Conservation (phyloP, 2,797 vertebrate genomes). For the Antrozous pallidus region DNA sequence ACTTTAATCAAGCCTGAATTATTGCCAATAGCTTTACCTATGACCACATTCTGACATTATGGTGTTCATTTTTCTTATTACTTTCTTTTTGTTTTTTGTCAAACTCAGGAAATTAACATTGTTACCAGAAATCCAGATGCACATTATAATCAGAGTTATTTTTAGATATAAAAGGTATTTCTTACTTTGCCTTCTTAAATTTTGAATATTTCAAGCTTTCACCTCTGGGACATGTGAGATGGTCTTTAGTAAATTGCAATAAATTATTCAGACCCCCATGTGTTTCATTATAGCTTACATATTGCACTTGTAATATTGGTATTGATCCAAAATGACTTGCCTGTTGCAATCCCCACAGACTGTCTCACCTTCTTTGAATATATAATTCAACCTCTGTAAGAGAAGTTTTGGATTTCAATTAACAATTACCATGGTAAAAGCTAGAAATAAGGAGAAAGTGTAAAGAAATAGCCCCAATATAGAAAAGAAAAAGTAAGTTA, state of each 20-base stretch:
- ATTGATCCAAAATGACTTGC: constrained; percentile 21
- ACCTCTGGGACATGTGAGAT: neutral
- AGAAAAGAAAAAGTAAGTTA: neutral
- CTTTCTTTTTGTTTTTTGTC: neutral
- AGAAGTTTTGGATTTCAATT: neutral
- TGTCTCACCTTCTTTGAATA: neutral
- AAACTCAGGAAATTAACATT: neutral
- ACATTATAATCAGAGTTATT: neutral
- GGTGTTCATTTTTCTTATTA: neutral
- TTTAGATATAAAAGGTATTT: neutral
- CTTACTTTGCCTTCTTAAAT: neutral
- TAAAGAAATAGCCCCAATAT: neutral
- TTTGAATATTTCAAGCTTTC: constrained; percentile 18
- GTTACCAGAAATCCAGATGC: neutral
- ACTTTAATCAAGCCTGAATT: constrained; percentile 9
- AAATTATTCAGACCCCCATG: neutral
- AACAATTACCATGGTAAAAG: neutral
- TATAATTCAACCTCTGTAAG: neutral
- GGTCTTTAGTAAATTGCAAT: neutral
- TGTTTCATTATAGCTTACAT: constrained; percentile 27
- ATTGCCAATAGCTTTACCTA: neutral
- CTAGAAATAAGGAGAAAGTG: neutral
- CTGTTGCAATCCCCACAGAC: neutral
- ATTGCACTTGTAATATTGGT: neutral
- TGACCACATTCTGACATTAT: neutral